A percentile compares a stretch with the other conserved stretches of the same genome.
phyloP scores from a whole-genome alignment of 2,797 vertebrate species.

The Siniperca obscura region DNA sequence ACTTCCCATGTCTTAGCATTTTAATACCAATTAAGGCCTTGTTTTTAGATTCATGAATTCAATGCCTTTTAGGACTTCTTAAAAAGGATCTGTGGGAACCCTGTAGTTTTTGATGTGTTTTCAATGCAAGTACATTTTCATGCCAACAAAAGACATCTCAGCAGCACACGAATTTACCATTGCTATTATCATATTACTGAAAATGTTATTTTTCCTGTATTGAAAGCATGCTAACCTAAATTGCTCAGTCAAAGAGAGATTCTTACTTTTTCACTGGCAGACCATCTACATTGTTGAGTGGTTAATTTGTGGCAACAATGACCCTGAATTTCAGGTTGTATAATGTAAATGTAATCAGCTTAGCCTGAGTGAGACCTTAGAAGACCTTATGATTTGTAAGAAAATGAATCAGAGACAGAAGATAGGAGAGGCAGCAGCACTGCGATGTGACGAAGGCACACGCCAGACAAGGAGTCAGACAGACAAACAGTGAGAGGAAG shows the following conservation, averaged over 20 bases:
- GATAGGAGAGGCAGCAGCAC: slow-evolving; percentile 37
- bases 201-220: slow-evolving; percentile 32
- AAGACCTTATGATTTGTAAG: slow-evolving; percentile 17
- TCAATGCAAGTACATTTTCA: slow-evolving; percentile 3
- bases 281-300: not conserved
- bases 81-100: too few relatives aligned
- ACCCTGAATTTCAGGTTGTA: not conserved
- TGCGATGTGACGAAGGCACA: slow-evolving; percentile 40
- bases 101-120: too few relatives aligned
- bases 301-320: slow-evolving; percentile 13
- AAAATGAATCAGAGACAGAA: slow-evolving; percentile 29
- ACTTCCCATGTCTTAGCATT: too few relatives aligned
- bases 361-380: slow-evolving; percentile 30
- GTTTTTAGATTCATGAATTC: too few relatives aligned
- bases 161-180: slow-evolving; percentile 40
- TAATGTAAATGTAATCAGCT: slow-evolving; percentile 4
- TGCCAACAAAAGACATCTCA: slow-evolving; percentile 32
- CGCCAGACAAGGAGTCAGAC: slow-evolving; percentile 69
- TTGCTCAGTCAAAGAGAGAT: slow-evolving; percentile 27
- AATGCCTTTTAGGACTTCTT: too few relatives aligned
- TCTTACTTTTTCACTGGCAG: slow-evolving; percentile 23
- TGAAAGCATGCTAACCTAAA: slow-evolving; percentile 37
- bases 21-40: too few relatives aligned
- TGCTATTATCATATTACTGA: slow-evolving; percentile 35
- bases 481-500: slow-evolving; percentile 67